Percentiles rank a stretch among this genome's conserved stretches.
Conservation (phyloP, 2,888 invertebrate species). For the Mythimna impura region DNA sequence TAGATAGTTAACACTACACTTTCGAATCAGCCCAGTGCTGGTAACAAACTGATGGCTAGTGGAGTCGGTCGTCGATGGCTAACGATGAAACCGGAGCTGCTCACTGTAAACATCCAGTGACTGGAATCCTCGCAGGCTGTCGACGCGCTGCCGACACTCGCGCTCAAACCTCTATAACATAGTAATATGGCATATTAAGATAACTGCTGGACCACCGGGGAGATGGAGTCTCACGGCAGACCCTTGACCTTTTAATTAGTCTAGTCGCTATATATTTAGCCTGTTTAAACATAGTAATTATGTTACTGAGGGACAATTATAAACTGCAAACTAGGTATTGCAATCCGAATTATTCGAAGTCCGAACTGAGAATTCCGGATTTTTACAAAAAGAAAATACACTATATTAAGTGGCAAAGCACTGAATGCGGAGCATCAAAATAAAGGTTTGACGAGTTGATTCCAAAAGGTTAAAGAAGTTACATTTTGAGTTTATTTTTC, state of each 20-base stretch:
- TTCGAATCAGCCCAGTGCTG: slow-evolving; percentile 79
- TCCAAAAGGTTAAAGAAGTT: too few relatives aligned
- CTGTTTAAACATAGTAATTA: not conserved
- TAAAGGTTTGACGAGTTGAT: not conserved
- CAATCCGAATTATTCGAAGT: not conserved
- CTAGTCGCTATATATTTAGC: not conserved
- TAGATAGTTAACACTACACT: slow-evolving; percentile 75
- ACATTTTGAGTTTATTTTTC: too few relatives aligned
- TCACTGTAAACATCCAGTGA: slow-evolving; percentile 87
- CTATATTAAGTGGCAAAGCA: not conserved
- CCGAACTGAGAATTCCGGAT: not conserved
- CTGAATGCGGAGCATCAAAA: not conserved
- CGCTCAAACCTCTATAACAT: slow-evolving; percentile 63
- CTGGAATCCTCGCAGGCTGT: slow-evolving; percentile 81
- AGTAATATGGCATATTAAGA: slow-evolving; percentile 65
- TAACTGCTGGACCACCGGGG: slow-evolving; percentile 65
- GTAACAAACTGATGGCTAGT: slow-evolving; percentile 80
- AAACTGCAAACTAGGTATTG: not conserved
- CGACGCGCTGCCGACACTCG: slow-evolving; percentile 65
- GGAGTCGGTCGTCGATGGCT: slow-evolving; percentile 74
- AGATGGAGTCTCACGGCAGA: slow-evolving; percentile 35
- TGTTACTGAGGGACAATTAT: not conserved
- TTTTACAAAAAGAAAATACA: too few relatives aligned
- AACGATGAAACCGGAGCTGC: slow-evolving; percentile 86
- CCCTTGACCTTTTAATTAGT: slow-evolving; percentile 47